Conservation (phyloP, 2,113 vertebrate species). For the Psittacula cyanocephala region DNA sequence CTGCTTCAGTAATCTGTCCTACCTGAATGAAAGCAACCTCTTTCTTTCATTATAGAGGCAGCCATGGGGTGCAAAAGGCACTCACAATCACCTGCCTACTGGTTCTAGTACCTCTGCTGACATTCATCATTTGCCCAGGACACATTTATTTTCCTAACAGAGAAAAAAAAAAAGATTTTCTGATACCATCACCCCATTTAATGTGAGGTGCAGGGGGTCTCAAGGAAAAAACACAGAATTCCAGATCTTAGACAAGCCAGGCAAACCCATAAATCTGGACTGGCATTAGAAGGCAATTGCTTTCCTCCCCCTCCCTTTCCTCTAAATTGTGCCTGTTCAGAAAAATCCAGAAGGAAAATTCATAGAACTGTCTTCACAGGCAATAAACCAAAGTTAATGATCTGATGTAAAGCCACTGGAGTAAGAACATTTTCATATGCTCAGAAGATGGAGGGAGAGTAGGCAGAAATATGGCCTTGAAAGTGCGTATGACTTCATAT, state of each 20-base stretch:
- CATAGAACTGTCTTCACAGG: not conserved
- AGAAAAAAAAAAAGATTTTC: not conserved
- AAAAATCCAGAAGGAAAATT: constrained; percentile 11
- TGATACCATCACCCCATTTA: not conserved
- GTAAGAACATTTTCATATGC: constrained; percentile 44
- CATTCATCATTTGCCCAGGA: not conserved
- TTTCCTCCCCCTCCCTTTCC: not conserved
- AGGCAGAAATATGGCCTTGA: constrained; percentile 12
- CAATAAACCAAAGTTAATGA: constrained; percentile 47
- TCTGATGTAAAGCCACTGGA: constrained; percentile 27
- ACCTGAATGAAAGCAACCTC: not conserved
- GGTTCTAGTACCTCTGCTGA: not conserved
- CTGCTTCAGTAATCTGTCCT: not conserved
- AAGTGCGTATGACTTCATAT: not conserved
- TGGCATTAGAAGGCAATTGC: not conserved
- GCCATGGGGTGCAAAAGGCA: not conserved
- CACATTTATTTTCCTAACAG: not conserved
- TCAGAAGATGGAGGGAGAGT: not conserved
- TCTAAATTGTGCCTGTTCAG: not conserved
- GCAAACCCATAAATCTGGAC: not conserved
- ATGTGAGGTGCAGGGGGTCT: not conserved
- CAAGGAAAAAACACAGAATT: not conserved
- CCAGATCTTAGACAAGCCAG: not conserved
- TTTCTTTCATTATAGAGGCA: not conserved
- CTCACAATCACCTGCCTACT: not conserved